Evolutionary conservation across 2,113 vertebrate genomes (phyloP), one percentile per base, ranked within the genome.

Genomic region (Climacteris rufus): DNA sequence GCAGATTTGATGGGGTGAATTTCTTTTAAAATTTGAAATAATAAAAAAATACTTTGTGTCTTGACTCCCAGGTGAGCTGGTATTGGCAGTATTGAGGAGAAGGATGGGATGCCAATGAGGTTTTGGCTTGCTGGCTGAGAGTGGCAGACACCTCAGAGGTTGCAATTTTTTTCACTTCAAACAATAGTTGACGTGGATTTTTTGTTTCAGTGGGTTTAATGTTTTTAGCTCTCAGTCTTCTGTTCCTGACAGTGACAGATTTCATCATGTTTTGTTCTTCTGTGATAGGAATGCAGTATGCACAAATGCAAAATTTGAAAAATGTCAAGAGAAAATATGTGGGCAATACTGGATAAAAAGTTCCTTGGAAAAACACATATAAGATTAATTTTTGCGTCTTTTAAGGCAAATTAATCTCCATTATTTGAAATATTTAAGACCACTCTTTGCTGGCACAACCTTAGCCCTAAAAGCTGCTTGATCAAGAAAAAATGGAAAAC

Each of bases 131-230:
- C 28, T 82, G 33, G 11, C 9, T 69, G 18, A 33, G 35, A 59
- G n/a, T 13, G 18, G 16, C 22, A 74, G n/a, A 37, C 45, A 24
- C 6, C 10, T 69, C 16, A 30, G 30, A n/a, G 6, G 5, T 7
- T 53, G 24, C 9, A 19, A 35, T 6, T 22, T 42, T 40, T 83
- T 88, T 83, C 20, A 40, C 49, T 63, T 84, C 35, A 75, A 27
- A 21, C 0, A 2, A 13, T 18, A 7, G 3, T 47, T 56, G 20
- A 9, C 7, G 11, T n/a, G 17, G 7, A 16, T 33, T 42, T 54
- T 56, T 14, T 53, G 42, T 37, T 31, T 33, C n/a, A n/a, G n/a
- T n/a, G n/a, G n/a, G n/a, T 31, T 39, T 15, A 28, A 10, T 14
- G 7, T 9, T 33, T 79, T 85, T 35, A 80, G 19, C 33, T 76